Conservation (phyloP, 2,797 vertebrate genomes). For the Danionella dracula region DNA sequence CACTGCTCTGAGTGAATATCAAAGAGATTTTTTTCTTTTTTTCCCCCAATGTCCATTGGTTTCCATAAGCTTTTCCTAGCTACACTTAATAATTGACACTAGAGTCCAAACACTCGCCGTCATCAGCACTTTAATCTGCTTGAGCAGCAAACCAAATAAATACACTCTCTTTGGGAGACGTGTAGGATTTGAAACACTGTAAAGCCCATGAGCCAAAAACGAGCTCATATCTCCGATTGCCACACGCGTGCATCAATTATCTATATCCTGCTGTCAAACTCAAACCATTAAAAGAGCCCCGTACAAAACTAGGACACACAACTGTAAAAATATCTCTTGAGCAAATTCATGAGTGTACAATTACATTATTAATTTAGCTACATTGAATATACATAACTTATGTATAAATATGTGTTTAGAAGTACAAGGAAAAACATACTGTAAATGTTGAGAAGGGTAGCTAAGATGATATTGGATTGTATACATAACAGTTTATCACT, state of each 20-base stretch:
- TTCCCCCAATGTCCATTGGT: constrained; percentile 32
- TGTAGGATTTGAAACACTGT: constrained; percentile 49
- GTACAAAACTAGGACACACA: no score
- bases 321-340: no score
- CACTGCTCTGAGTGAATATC: constrained; percentile 47
- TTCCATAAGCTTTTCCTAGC: constrained; percentile 51
- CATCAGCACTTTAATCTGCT: constrained; percentile 50
- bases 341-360: no score
- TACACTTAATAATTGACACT: constrained; percentile 40
- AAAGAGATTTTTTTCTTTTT: constrained; percentile 47
- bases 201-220: constrained; percentile 39
- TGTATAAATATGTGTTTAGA: no score
- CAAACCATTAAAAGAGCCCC: background rate
- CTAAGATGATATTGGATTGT: no score
- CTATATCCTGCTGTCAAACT: constrained; percentile 10
- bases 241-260: background rate
- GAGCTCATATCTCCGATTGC: constrained; percentile 28
- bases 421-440: no score
- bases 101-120: constrained; percentile 46
- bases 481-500: no score
- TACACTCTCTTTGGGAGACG: constrained; percentile 33
- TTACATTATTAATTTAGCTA: no score
- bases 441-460: no score
- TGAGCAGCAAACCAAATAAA: constrained; percentile 58
- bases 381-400: no score